Evolutionary conservation across 2,888 invertebrate species (phyloP).

Genomic region (Antheraea assamensis): DNA sequence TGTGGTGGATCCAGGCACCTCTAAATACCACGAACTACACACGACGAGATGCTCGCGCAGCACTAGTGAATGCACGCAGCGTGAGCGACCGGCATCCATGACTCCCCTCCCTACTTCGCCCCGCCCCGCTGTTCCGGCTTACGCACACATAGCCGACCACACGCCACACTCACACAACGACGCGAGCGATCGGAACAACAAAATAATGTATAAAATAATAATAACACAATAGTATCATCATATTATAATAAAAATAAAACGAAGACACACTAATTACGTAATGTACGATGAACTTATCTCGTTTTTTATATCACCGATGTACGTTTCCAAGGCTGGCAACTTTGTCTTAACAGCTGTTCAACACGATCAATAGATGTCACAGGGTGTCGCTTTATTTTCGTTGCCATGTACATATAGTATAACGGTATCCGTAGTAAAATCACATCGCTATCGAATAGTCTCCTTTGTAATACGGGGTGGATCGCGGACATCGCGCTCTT

Average conservation of each 20-base stretch:
- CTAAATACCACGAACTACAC: constrained; percentile 68
- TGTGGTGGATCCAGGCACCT: constrained; percentile 75
- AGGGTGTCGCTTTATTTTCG: constrained; percentile 79
- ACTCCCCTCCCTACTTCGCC: constrained; percentile 48
- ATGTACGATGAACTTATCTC: constrained; percentile 4
- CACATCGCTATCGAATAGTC: constrained; percentile 59
- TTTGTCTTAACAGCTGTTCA: constrained; percentile 64
- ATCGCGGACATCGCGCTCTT: constrained; percentile 51
- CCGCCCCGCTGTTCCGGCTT: constrained; percentile 42
- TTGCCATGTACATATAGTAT: constrained; percentile 64
- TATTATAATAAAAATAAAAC: constrained; percentile 15
- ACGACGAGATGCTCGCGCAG: constrained; percentile 74
- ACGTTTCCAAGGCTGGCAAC: constrained; percentile 52
- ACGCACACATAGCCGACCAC: constrained; percentile 35
- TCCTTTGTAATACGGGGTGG: constrained; percentile 60
- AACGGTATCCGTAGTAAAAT: constrained; percentile 79
- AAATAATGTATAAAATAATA: constrained; percentile 14
- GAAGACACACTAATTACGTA: not conserved
- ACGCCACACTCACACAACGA: constrained; percentile 32
- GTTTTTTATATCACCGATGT: not conserved
- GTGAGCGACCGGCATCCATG: constrained; percentile 57
- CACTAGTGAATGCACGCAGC: constrained; percentile 69
- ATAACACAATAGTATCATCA: constrained; percentile 17
- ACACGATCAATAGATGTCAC: constrained; percentile 80
- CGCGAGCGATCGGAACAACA: constrained; percentile 14